Percentiles rank a stretch among this genome's conserved stretches.
These are phyloP conservation scores for Phaethon lepturus DNA, from an alignment of 2,113 vertebrate species.

Conservation along the genomic window DNA sequence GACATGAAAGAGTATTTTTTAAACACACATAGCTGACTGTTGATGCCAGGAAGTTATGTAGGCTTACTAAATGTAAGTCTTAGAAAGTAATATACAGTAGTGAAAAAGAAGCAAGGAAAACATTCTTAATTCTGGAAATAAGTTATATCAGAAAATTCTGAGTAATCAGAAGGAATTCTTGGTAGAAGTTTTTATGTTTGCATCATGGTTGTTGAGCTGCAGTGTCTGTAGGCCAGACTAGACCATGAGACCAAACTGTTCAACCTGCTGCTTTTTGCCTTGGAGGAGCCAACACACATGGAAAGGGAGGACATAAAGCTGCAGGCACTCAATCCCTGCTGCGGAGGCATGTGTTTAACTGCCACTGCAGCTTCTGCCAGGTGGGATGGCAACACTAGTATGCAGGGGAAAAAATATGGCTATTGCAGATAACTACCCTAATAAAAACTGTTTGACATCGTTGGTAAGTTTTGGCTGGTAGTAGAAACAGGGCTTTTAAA, in stretches of 20 bases:
- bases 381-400: not conserved
- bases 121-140: not conserved
- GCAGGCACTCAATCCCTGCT: not conserved
- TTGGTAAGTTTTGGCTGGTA: not conserved
- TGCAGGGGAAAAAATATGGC: not conserved
- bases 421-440: not conserved
- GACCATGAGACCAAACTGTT: not conserved
- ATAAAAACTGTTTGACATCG: not conserved
- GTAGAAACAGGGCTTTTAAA: not conserved
- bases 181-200: not conserved
- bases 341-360: not conserved
- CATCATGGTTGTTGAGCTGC: rapidly evolving
- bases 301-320: not conserved
- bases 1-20: not conserved
- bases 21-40: not conserved
- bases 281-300: not conserved
- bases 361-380: not conserved
- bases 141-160: not conserved
- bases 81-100: not conserved
- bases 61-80: not conserved
- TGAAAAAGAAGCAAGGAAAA: not conserved
- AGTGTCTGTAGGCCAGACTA: not conserved
- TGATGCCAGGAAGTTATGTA: not conserved
- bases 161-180: not conserved
- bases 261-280: not conserved